Evolutionary conservation across 2,888 invertebrate species (phyloP), one percentile per base, ranked within the genome.

Genomic region (Drosophila nr. fundita): DNA sequence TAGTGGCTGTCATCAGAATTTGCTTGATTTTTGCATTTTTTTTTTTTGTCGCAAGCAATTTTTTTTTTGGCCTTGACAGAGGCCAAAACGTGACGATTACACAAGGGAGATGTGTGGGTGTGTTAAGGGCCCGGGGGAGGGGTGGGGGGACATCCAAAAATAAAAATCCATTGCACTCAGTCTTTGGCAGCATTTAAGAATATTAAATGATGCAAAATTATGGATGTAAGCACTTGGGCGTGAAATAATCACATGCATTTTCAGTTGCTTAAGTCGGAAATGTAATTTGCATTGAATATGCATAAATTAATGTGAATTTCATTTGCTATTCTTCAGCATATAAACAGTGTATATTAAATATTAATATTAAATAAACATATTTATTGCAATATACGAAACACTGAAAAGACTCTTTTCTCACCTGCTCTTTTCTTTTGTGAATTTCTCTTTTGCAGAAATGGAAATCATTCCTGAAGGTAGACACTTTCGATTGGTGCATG

Each of bases 401-500:
- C 15, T 30, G 15, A 21, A 21, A 1, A n/a, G 18, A 29, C 11
- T n/a, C 29, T 29, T 29, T 29, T 6, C 21, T 30, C 4, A 21
- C 10, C 15, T 42, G 21, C 29, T 4, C 66, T 36, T 64, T 29
- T 61, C 59, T 42, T 73, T 27, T 45, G 45, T 45, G 45, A 50
- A 36, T 32, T 52, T 65, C 8, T 73, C 42, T 60, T 59, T 91
- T 95, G 70, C 94, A 96, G 96, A 96, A 94, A 96, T 96, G 96
- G 96, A 96, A 96, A 95, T 96, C 95, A 95, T 96, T 95, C 94
- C 96, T 93, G 96, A 96, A 94, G 96, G 96, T 92, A 96, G 95
- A 95, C 96, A 97, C 95, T 97, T 97, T 94, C 96, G 96, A 95
- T 95, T 97, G 95, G 96, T 96, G 93, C 94, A 95, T 94, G 96